Base-by-base conservation (phyloP, 2,888 invertebrate species). In the Hypsopygia costalis region DNA sequence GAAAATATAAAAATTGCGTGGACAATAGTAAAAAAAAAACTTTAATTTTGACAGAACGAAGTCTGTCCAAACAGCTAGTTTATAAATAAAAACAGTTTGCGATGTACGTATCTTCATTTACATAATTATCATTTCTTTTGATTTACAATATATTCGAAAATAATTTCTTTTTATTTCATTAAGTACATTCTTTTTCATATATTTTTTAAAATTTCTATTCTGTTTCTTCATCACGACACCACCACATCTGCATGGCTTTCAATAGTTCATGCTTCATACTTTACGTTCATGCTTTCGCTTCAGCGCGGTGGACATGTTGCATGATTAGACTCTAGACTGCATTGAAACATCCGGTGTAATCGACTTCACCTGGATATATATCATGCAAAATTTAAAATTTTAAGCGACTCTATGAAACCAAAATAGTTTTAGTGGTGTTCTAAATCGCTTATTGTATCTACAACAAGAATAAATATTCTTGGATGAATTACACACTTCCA, bases 211-310 rank as follows among this genome's bases (percentile, higher is more conserved):
- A 8, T 25, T 7, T 40, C 35, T 36, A 28, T 22, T 25, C n/a
- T 33, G 5, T 20, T 3, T 20, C n/a, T 29, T 16, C 16, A 20
- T 32, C 22, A 38, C 36, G 35, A 41, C 11, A 22, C 31, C 37
- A 36, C 22, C 25, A 25, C 6, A 6, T 2, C 27, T 39, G 65
- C 68, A 70, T 70, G 62, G 53, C 51, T 60, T 55, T 44, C 36
- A 44, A 53, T 29, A 31, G 45, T 56, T 55, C 51, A 61, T 61
- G 54, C 52, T 59, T 62, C 58, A 62, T 61, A 6, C 16, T 16
- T 21, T 11, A 56, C 44, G 47, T 54, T 44, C 55, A 62, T 61
- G 77, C 77, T 74, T 76, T 53, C 51, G 75, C 76, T 70, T 72
- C n/a, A 25, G 45, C 47, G 66, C 62, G 52, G 53, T 65, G 51